Percentiles rank a stretch among this genome's conserved stretches.
Conservation (phyloP, 1,140 invertebrate genomes). For the Brachionus calyciflorus region DNA sequence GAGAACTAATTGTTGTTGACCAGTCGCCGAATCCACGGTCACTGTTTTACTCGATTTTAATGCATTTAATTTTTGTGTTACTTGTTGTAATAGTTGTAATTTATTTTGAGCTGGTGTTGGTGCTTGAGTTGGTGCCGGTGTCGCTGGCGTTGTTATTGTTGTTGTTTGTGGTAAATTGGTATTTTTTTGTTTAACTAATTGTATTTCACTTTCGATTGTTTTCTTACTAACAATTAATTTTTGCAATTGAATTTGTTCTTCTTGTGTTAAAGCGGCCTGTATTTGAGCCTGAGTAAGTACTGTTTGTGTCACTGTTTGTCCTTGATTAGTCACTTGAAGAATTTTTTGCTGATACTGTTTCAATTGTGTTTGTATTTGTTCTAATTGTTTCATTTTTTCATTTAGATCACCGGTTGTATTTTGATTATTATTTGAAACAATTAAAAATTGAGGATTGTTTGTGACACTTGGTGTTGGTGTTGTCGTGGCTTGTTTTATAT, state of each 20-base stretch:
- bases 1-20: slow-evolving; percentile 16
- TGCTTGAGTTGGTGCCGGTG: not conserved
- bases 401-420: not conserved
- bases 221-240: not conserved
- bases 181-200: slow-evolving; percentile 28
- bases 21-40: not conserved
- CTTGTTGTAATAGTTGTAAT: slow-evolving; percentile 19
- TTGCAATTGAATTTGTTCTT: slow-evolving; percentile 38
- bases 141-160: not conserved
- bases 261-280: not conserved
- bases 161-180: too few relatives aligned
- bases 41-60: slow-evolving; percentile 13
- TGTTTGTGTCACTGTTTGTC: not conserved
- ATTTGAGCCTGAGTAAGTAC: slow-evolving; percentile 19
- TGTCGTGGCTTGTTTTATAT: not conserved
- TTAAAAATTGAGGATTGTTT: not conserved
- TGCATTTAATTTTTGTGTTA: slow-evolving; percentile 6
- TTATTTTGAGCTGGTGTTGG: not conserved
- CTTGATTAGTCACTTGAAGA: not conserved
- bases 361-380: slow-evolving; percentile 42
- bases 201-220: slow-evolving; percentile 11
- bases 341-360: slow-evolving; percentile 35
- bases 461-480: not conserved
- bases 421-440: not conserved
- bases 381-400: slow-evolving; percentile 46